Evolutionary conservation across 2,888 invertebrate species (phyloP), one percentile per base, ranked within the genome.

Genomic region (Aleiodes testaceus): DNA sequence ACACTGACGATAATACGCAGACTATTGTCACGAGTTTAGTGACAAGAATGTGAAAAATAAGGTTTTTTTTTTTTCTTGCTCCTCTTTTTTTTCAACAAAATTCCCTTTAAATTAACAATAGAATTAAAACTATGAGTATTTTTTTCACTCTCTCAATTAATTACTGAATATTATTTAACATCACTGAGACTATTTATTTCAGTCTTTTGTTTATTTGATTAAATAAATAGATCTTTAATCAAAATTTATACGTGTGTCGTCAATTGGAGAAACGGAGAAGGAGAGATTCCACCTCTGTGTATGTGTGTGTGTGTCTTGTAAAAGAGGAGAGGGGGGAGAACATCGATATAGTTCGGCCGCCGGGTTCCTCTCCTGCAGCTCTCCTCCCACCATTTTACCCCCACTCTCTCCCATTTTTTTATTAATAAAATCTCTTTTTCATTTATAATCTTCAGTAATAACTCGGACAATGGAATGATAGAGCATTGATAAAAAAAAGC

Each of bases 401-500:
- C 36, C 2, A 1, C 36, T 5, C 36, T 9, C 1, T 2, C 9
- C 6, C 9, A 1, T 36, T 7, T 6, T 36, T 36, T 36, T 11
- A 7, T 36, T 11, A 36, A 36, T 36, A 36, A 36, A 26, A 9
- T 11, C 36, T 7, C 36, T 36, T 36, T 36, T 36, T 36, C 2
- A 36, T 36, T 26, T 9, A 36, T 36, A 36, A 36, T 36, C 36
- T 36, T 36, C 36, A 36, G 36, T 36, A 36, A 36, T 36, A 36
- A 7, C 36, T 36, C 36, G 11, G 2, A 36, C 4, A 36, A 3
- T 36, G 6, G 36, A 9, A 36, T 6, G 9, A 67, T 50, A 9
- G 1, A 42, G 14, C 18, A 45, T 55, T 66, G 66, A 53, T 66
- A 66, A 70, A 64, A 50, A 74, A 64, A 73, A 67, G 71, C 74